Evolutionary conservation across 1,140 invertebrate species (phyloP).

Genomic region (Zaprionus ornatus): DNA sequence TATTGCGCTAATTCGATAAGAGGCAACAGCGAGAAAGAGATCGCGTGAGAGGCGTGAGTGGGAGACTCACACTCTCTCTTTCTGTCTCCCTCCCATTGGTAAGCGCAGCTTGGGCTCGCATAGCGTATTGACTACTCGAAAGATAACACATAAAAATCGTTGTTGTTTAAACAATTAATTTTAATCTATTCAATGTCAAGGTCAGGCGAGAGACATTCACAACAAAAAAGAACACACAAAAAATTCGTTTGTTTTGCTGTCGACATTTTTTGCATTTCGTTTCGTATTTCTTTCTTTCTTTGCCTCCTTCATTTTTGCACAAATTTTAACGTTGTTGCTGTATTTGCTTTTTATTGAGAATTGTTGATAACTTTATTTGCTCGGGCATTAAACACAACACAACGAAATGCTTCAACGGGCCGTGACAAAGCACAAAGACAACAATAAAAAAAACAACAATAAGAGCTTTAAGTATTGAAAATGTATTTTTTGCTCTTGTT

Average conservation of each 20-base stretch:
- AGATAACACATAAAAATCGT: constrained; percentile 36
- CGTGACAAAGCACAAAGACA: constrained; percentile 46
- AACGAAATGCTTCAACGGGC: constrained; percentile 46
- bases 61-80: not conserved
- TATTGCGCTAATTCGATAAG: constrained; percentile 48
- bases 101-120: not conserved
- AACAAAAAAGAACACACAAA: constrained; percentile 33
- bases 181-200: constrained; percentile 79
- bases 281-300: constrained; percentile 39
- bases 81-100: not conserved
- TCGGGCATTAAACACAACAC: constrained; percentile 45
- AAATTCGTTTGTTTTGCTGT: constrained; percentile 51
- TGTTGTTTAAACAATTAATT: constrained; percentile 46
- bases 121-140: not conserved
- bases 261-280: constrained; percentile 6
- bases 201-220: constrained; percentile 50
- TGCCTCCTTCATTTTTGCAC: constrained; percentile 25
- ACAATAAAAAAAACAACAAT: constrained; percentile 24
- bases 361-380: constrained; percentile 81
- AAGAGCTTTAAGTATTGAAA: constrained; percentile 37
- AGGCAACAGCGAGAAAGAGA: constrained; percentile 5
- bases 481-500: constrained; percentile 29
- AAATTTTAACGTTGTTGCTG: constrained; percentile 18
- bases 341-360: constrained; percentile 54
- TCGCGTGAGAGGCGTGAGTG: not conserved